Base-by-base conservation (phyloP, 2,888 invertebrate genomes). In the Coronaproctus castanopsis region DNA sequence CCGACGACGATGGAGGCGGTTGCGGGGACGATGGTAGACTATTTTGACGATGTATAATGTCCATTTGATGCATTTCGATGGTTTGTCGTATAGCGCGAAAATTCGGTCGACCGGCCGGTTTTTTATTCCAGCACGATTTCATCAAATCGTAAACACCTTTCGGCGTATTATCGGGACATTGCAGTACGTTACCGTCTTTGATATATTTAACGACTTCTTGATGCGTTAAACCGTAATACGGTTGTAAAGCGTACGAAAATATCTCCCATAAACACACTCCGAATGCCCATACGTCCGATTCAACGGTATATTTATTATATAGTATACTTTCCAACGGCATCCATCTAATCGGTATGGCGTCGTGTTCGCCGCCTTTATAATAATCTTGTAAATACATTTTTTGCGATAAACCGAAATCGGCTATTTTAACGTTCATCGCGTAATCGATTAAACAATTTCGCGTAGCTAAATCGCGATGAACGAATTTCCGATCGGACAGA, bases 211-310 rank as follows among this genome's bases (percentile, higher is more conserved):
- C 89, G 36, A 96, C 95, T 75, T 96, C 93, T 71, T 93, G 93
- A 70, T 96, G 95, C 14, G 92, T 92, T 85, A 93, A 87, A 3
- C 93, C 95, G 71, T 90, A 93, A 70, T 96, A 96, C 8, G 96
- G 96, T 72, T 96, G 95, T 63, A 93, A 76, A 22, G 93, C 93
- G 74, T 90, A 95, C 54, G 92, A 88, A 72, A 93, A 95, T 69
- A 95, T 89, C 75, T 96, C 96, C 95, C 95, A 96, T 52, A 95
- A 76, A 69, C 91, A 88, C 20, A 96, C 90, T 57, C 93, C 96
- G 74, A 87, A 96, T 18, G 95, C 93, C 95, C 95, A 96, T 1
- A 96, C 90, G 74, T 96, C 96, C 14, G 93, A 91, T 71, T 95
- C 92, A 63, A 89, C 79, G 18, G 95, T 93, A 73, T 93, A 96